Base-by-base conservation (phyloP, 2,797 vertebrate genomes). In the Phrynocephalus forsythii region DNA sequence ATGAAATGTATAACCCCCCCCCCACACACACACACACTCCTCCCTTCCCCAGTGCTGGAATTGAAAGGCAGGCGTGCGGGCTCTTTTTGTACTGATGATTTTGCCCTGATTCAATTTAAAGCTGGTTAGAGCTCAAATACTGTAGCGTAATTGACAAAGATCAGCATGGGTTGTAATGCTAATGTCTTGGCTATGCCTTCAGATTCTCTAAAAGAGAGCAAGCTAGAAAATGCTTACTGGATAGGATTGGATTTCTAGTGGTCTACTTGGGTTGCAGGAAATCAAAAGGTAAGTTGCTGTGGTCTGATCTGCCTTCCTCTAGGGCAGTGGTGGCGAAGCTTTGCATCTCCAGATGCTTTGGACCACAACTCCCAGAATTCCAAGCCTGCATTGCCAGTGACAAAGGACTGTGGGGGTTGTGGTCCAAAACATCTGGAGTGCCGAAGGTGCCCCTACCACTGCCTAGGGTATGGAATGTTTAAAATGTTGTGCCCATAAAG, bases 61-160 rank as follows among this genome's bases (percentile, higher is more conserved):
- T 96, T 96, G 96, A 96, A 97, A 96, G 96, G 95, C 96, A 95
- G 95, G 94, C 93, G 94, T 94, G 95, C 63, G 88, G 95, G 95
- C 92, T 93, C 94, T 96, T 97, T 96, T 97, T 94, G 96, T 96
- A 95, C 96, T 87, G 94, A 96, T 95, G 97, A 97, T 97, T 97
- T 95, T 3, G 91, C 91, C 95, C 96, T 96, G 96, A 97, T 97
- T 97, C 95, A 96, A 96, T 97, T 97, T 96, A 92, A 96, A 96
- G 94, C 96, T 94, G 95, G 96, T 97, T 96, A 96, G 96, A 95
- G 94, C 95, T 96, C 96, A 96, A 94, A 95, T 91, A 91, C 94
- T 86, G 95, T 86, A 33, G 91, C 86, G 63, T 96, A 97, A 97
- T 96, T 95, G 97, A 96, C 96, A 96, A 92, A 96, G 96, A 96